phyloP scores from a whole-genome alignment of 2,797 vertebrate species.

The Ctenosaura bakeri region DNA sequence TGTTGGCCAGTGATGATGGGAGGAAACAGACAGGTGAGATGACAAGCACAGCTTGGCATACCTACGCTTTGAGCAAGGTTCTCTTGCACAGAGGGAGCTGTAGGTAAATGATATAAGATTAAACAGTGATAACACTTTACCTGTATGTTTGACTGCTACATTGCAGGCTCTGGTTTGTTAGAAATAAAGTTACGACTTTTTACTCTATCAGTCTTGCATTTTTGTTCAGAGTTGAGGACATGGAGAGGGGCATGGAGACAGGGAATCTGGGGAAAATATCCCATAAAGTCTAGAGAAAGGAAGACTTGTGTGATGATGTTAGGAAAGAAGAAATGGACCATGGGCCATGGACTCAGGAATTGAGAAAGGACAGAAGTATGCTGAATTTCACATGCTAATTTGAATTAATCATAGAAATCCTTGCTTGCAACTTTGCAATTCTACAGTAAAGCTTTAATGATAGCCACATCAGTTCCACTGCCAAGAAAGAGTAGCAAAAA shows the following conservation, averaged over 20 bases:
- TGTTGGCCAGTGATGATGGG: not conserved
- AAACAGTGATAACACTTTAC: not conserved
- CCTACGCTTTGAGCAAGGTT: not conserved
- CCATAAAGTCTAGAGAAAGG: not conserved
- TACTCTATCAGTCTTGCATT: not conserved
- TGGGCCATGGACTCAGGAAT: no score
- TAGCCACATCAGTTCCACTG: not conserved
- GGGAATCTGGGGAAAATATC: not conserved
- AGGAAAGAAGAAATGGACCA: not conserved
- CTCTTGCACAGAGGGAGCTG: no score
- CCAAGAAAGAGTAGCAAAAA: constrained; percentile 26
- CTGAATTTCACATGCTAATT: not conserved
- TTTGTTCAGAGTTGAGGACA: not conserved
- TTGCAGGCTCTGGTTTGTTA: not conserved
- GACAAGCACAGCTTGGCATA: not conserved
- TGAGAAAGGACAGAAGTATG: not conserved
- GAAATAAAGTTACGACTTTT: not conserved
- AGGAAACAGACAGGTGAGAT: not conserved
- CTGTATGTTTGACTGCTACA: not conserved
- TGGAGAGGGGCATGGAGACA: not conserved
- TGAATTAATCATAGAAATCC: not conserved
- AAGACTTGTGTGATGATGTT: not conserved
- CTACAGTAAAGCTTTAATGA: not conserved
- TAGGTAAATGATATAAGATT: not conserved
- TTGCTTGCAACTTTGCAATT: not conserved